A percentile compares a stretch with the other conserved stretches of the same genome.
Evolutionary conservation across 2,888 invertebrate genomes (phyloP).

Genomic region (Drosophila sordidapex): DNA sequence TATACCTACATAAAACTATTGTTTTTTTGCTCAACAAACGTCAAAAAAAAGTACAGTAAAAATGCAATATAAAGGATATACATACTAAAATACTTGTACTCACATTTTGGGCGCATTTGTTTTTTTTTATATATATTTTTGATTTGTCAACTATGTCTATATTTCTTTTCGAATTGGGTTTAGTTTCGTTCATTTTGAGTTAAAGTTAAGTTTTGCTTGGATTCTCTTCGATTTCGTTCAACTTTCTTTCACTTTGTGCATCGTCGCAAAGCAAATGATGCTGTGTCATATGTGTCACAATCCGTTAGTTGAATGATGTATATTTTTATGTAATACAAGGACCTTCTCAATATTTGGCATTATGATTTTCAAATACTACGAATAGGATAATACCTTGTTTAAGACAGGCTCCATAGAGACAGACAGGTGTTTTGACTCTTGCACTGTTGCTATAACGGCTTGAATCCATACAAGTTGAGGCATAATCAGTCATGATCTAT

Average conservation of each 20-base stretch:
- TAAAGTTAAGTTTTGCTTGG: conserved; percentile 29
- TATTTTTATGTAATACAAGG: conserved; percentile 79
- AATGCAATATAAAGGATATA: conserved; percentile 41
- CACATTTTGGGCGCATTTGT: conserved; percentile 46
- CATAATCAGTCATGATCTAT: neutral
- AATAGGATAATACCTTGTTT: neutral
- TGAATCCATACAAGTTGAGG: neutral
- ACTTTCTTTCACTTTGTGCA: conserved; percentile 39
- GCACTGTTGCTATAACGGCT: neutral
- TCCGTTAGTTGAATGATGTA: conserved; percentile 15
- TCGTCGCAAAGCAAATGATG: conserved; percentile 38
- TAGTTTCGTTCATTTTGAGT: conserved; percentile 9
- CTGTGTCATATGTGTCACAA: conserved; percentile 21
- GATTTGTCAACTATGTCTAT: neutral
- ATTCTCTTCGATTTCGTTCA: conserved; percentile 34
- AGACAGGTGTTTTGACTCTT: conserved; percentile 4
- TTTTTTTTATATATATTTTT: neutral
- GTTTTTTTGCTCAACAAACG: conserved; percentile 30
- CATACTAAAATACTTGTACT: conserved; percentile 55
- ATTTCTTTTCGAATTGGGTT: conserved; percentile 23
- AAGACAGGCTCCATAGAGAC: neutral
- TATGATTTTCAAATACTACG: conserved; percentile 30
- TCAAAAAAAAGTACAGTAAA: conserved; percentile 49
- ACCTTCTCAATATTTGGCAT: conserved; percentile 84
- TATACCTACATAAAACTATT: conserved; percentile 11